Evolutionary conservation across 37 sponge, comb jelly and placozoan genomes (phyloP).

Genomic region (Diacarnus erythraeanus): DNA sequence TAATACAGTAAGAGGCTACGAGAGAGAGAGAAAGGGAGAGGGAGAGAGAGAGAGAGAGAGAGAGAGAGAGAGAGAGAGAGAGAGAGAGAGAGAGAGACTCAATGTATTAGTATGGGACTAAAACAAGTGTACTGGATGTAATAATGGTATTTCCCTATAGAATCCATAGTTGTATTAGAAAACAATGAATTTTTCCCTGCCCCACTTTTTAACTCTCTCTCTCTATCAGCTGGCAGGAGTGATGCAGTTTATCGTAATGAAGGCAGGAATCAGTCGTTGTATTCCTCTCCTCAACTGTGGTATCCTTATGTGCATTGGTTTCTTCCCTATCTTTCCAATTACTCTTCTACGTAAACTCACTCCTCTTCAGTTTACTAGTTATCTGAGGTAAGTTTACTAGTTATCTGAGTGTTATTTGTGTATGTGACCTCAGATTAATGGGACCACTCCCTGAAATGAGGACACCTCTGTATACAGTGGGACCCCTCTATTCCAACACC

Average conservation of each 20-base stretch:
- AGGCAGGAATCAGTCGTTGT: constrained; percentile 20
- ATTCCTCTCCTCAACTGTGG: constrained; percentile 51
- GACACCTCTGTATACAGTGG: neutral
- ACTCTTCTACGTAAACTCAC: constrained; percentile 61
- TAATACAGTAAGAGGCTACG: too few relatives aligned
- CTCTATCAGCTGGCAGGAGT: constrained; percentile 12
- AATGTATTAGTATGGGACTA: too few relatives aligned
- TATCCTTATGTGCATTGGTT: constrained; percentile 59
- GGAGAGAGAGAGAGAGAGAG: too few relatives aligned
- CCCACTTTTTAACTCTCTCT: neutral
- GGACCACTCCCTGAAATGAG: neutral
- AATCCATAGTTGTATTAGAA: neutral
- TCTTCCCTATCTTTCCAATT: constrained; percentile 78
- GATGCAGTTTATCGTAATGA: constrained; percentile 25
- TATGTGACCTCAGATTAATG: too few relatives aligned
- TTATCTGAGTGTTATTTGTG: too few relatives aligned
- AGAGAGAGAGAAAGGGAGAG: too few relatives aligned
- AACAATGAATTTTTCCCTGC: neutral
- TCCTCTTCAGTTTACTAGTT: constrained; percentile 65
- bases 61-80: too few relatives aligned
- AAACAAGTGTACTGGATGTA: too few relatives aligned
- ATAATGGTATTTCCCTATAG: too few relatives aligned
- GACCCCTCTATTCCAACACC: neutral
- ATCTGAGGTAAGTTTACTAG: constrained; percentile 51
- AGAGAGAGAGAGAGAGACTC: too few relatives aligned